phyloP scores from a whole-genome alignment of 2,113 vertebrate species.

The Pitta sordida region DNA sequence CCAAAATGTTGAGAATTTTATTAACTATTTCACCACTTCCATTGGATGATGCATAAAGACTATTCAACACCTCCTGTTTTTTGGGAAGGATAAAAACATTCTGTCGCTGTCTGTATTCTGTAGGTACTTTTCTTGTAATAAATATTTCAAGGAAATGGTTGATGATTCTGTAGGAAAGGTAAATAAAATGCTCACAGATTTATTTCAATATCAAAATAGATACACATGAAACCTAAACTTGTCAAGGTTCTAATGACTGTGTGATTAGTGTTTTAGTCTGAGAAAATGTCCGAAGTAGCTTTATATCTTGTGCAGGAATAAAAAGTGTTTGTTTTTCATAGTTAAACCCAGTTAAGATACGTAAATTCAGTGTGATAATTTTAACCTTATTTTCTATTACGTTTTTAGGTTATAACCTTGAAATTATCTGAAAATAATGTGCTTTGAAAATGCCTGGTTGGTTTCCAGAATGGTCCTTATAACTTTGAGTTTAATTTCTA shows the following conservation, averaged over 20 bases:
- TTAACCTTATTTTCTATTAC: not conserved
- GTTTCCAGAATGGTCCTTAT: not conserved
- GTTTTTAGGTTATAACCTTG: not conserved
- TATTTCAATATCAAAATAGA: not conserved
- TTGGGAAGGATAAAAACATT: not conserved
- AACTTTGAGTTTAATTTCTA: not conserved
- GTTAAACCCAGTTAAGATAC: not conserved
- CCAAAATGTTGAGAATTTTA: not conserved
- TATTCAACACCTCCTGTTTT: accelerated
- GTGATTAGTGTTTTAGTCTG: not conserved
- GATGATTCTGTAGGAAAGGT: not conserved
- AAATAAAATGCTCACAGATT: not conserved
- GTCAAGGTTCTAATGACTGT: not conserved
- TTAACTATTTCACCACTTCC: not conserved
- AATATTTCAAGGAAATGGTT: not conserved
- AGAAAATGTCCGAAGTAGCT: not conserved
- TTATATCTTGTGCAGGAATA: not conserved
- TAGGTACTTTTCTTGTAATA: not conserved
- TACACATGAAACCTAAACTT: not conserved
- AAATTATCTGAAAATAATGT: not conserved
- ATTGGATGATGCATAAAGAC: not conserved
- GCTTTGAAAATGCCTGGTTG: not conserved
- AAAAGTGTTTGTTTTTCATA: not conserved
- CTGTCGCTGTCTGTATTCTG: not conserved
- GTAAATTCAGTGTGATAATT: not conserved